Evolutionary conservation across 2,888 invertebrate genomes (phyloP), one percentile per base, ranked within the genome.

Genomic region (Andrena bicolor): DNA sequence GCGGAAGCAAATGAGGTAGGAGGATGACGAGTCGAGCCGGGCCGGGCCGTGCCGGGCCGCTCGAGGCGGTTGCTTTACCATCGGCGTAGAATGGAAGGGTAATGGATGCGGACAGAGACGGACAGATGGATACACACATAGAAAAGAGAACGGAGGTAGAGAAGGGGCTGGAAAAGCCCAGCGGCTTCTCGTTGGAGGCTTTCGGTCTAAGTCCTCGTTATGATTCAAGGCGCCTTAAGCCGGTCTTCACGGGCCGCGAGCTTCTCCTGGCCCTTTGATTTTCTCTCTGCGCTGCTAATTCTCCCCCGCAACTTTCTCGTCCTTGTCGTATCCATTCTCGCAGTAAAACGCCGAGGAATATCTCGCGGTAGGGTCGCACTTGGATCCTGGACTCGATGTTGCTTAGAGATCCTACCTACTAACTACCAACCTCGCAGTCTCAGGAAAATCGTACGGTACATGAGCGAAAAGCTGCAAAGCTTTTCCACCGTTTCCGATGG

Each of bases 151-250:
- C 35, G 26, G 56, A 32, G 73, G 32, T 35, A 60, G 64, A n/a
- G 28, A 60, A 32, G 68, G 75, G 83, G 89, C 86, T 84, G 69
- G 35, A 56, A 63, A 72, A 75, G 61, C 80, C 88, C 79, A 79
- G 85, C 86, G 88, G 90, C 90, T 90, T 89, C 91, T 90, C 89
- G 91, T 90, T 88, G 88, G 83, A 89, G 88, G 88, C 90, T 92
- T 92, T 92, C 88, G 91, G 90, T 90, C 88, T 93, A 93, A 93
- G 92, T 93, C 93, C 93, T 93, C 91, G 93, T 94, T 94, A 94
- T 93, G 93, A 93, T 94, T 93, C 93, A 94, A 93, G 88, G 85
- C 92, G 93, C 90, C 91, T 92, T 93, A 93, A 93, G 93, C 92
- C 89, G 91, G 89, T 92, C 90, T 91, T 90, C 90, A 85, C 88